Conservation (phyloP, 2,797 vertebrate genomes). For the Melanotaenia maccullochi region DNA sequence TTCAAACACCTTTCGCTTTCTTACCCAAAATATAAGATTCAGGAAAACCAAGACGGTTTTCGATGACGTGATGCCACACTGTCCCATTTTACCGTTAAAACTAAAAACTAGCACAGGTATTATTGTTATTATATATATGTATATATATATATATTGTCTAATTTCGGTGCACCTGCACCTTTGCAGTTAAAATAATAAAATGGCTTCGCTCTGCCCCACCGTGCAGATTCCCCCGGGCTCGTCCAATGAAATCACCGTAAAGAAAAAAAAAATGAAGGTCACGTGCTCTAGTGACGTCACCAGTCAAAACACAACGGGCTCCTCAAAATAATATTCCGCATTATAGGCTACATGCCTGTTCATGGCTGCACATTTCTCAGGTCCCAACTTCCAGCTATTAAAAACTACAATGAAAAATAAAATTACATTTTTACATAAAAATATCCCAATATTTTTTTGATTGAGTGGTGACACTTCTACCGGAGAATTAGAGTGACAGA, state of each 20-base stretch:
- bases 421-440: no score
- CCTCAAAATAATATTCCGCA: not conserved
- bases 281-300: slow-evolving; percentile 58
- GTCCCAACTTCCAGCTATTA: no score
- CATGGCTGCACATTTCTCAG: no score
- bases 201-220: slow-evolving; percentile 74
- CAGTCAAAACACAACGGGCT: slow-evolving; percentile 58
- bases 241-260: slow-evolving; percentile 60
- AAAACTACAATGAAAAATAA: no score
- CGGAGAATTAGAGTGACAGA: not conserved
- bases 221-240: slow-evolving; percentile 40
- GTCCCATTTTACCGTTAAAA: slow-evolving; percentile 84
- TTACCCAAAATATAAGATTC: slow-evolving; percentile 99
- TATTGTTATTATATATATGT: not conserved
- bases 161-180: slow-evolving; percentile 69
- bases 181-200: slow-evolving; percentile 75
- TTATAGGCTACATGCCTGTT: not conserved
- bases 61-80: slow-evolving; percentile 97
- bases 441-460: no score
- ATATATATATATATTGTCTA: not conserved
- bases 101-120: slow-evolving; percentile 19
- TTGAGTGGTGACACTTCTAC: no score
- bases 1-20: slow-evolving; percentile 33
- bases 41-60: slow-evolving; percentile 98
- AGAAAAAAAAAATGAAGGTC: slow-evolving; percentile 12